Percentiles rank a stretch among this genome's conserved stretches.
Conservation (phyloP, 2,113 vertebrate species). For the Tychaedon coryphoeus region DNA sequence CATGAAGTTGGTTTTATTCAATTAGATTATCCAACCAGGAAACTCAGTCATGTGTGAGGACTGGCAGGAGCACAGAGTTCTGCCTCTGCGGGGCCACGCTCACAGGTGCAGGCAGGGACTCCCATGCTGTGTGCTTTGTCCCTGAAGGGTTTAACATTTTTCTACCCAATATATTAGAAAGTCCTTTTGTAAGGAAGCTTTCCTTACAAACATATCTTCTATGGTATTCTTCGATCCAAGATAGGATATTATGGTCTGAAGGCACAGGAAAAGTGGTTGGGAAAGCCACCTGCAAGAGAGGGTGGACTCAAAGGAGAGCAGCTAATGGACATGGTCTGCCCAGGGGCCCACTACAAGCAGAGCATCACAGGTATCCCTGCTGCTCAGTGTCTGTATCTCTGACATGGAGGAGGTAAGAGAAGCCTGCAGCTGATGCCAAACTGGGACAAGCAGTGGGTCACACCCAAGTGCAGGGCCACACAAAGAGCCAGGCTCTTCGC, state of each 20-base stretch:
- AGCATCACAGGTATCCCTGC: neutral
- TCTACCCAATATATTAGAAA: neutral
- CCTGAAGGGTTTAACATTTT: neutral
- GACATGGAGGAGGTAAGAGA: neutral
- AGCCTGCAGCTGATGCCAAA: neutral
- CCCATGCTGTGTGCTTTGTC: neutral
- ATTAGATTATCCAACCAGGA: neutral
- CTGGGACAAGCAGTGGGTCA: neutral
- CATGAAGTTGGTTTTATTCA: neutral
- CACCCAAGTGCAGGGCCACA: neutral
- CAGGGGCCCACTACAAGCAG: neutral
- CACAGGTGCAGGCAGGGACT: neutral
- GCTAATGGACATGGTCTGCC: neutral
- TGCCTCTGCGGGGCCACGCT: accelerated
- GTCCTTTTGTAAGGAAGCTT: neutral
- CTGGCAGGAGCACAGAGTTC: neutral
- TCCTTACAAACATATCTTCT: neutral
- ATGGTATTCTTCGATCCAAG: neutral
- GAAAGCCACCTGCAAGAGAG: neutral
- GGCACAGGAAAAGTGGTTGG: neutral
- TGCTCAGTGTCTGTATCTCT: neutral
- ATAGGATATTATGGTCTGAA: neutral
- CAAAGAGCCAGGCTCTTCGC: neutral
- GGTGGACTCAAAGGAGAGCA: neutral
- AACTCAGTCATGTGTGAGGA: neutral